phyloP scores from a whole-genome alignment of 2,888 invertebrate genomes.

The Drosophila tripunctata region DNA sequence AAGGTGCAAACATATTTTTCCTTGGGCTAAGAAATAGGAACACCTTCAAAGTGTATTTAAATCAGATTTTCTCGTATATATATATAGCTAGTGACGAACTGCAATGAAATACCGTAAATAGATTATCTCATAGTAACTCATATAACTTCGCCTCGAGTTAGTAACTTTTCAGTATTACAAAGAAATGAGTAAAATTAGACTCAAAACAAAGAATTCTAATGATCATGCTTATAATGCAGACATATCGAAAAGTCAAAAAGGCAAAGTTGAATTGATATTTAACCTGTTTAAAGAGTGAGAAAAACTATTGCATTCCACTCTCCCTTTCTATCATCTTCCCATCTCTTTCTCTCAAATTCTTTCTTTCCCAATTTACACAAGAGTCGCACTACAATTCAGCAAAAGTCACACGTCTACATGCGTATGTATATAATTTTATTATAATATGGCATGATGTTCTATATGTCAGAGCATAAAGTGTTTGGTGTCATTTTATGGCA shows the following conservation, averaged over 20 bases:
- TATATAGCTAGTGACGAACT: too few species aligned
- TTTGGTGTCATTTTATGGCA: slow-evolving; percentile 61
- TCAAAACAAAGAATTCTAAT: too few species aligned
- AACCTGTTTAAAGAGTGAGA: background rate
- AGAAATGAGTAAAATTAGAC: too few species aligned
- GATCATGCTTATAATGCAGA: too few species aligned
- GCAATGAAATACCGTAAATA: too few species aligned
- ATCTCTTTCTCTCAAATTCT: background rate
- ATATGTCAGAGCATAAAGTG: slow-evolving; percentile 55
- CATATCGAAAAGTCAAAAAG: background rate
- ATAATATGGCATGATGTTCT: slow-evolving; percentile 41
- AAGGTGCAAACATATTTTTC: too few species aligned
- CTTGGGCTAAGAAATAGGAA: background rate
- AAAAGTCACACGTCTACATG: slow-evolving; percentile 11
- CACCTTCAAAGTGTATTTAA: too few species aligned
- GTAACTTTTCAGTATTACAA: too few species aligned
- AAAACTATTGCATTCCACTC: background rate
- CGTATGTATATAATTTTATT: slow-evolving; percentile 13
- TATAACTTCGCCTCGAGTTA: too few species aligned
- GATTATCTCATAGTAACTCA: too few species aligned
- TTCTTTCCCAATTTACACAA: background rate
- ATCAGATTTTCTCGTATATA: too few species aligned
- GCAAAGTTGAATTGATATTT: too few species aligned
- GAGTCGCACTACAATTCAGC: slow-evolving; percentile 15
- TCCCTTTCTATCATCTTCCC: background rate